Evolutionary conservation across 2,113 vertebrate species (phyloP).

Genomic region (Campylorhamphus procurvoides): DNA sequence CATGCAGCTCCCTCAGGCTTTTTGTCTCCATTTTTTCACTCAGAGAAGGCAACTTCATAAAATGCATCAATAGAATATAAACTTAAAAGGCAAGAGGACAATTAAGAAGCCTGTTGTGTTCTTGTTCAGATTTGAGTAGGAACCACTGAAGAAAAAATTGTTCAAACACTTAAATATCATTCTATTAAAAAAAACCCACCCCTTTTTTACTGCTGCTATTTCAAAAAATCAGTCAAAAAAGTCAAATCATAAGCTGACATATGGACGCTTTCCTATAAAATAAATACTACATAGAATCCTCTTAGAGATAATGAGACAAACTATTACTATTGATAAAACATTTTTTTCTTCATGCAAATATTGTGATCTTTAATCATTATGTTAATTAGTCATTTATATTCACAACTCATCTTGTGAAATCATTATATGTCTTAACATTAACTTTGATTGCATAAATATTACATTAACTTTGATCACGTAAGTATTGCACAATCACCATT

Average conservation of each 20-base stretch:
- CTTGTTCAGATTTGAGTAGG: background rate
- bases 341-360: slow-evolving; percentile 69
- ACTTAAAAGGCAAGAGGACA: background rate
- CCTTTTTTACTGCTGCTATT: background rate
- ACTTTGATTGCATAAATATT: slow-evolving; percentile 82
- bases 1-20: background rate
- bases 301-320: slow-evolving; percentile 53
- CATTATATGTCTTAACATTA: slow-evolving; percentile 74
- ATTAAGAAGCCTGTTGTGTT: background rate
- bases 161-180: background rate
- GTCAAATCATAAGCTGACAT: background rate
- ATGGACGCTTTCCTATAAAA: slow-evolving; percentile 23
- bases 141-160: background rate
- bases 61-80: background rate
- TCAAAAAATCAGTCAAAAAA: background rate
- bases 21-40: background rate
- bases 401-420: slow-evolving; percentile 67
- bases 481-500: slow-evolving; percentile 63
- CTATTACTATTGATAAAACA: slow-evolving; percentile 60
- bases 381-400: slow-evolving; percentile 78
- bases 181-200: background rate
- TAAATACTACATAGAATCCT: slow-evolving; percentile 42
- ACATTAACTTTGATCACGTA: slow-evolving; percentile 75
- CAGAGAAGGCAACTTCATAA: background rate
- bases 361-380: slow-evolving; percentile 78